These are phyloP conservation scores for Nephrotoma appendiculata DNA, from an alignment of 2,888 invertebrate species.

Conservation along the genomic window DNA sequence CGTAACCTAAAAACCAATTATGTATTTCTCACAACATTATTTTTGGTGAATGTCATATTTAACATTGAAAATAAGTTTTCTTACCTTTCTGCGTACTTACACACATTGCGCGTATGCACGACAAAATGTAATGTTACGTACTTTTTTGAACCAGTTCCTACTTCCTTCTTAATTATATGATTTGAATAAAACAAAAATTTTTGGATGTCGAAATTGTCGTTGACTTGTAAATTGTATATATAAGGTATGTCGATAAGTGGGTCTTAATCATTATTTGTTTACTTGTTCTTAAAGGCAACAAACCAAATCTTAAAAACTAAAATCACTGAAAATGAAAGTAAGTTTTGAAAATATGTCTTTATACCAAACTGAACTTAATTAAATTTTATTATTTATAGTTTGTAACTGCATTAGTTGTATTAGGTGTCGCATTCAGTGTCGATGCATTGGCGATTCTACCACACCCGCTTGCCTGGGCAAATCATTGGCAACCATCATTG, in stretches of 20 bases:
- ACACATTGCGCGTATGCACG: not conserved
- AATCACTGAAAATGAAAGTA: not conserved
- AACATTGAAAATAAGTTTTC: not conserved
- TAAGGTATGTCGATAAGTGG: not conserved
- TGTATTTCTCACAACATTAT: not conserved
- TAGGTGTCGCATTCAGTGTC: not conserved
- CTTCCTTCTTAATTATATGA: not conserved
- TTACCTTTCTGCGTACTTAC: not conserved
- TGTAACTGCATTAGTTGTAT: not conserved
- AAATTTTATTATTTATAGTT: not conserved
- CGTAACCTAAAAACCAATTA: not conserved
- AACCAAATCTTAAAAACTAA: not conserved
- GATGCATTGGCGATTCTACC: not conserved
- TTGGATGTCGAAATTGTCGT: not conserved
- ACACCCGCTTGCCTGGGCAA: not conserved
- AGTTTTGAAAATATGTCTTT: not conserved
- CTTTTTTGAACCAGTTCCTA: not conserved
- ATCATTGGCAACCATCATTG: not conserved
- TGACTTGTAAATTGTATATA: not conserved
- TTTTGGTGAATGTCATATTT: not conserved
- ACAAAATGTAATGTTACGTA: not conserved
- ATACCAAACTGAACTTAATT: not conserved
- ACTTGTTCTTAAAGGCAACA: not conserved
- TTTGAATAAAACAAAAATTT: not conserved
- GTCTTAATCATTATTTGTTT: not conserved